phyloP scores from a whole-genome alignment of 2,797 vertebrate genomes.

The Melanogrammus aeglefinus region DNA sequence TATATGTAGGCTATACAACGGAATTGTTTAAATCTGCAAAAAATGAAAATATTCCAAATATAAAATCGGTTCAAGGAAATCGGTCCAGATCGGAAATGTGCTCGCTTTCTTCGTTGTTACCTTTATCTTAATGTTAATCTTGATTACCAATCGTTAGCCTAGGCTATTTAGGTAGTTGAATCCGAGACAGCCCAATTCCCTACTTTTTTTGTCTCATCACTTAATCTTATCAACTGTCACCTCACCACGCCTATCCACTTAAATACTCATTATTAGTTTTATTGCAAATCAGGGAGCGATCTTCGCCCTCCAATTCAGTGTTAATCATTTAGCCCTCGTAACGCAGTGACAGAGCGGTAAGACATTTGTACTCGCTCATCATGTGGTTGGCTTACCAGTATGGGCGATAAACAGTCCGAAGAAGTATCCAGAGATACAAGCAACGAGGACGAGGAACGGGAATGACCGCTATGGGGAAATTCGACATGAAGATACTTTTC shows the following conservation, averaged over 20 bases:
- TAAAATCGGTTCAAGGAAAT: neutral
- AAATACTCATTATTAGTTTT: neutral
- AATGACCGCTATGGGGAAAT: conserved; percentile 38
- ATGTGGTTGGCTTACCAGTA: conserved; percentile 2
- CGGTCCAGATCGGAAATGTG: neutral
- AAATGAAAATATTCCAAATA: neutral
- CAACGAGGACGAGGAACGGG: conserved; percentile 6
- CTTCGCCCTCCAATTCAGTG: conserved; percentile 58
- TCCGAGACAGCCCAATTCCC: neutral
- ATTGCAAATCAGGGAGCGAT: conserved; percentile 31
- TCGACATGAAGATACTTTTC: conserved; percentile 52
- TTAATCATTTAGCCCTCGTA: conserved; percentile 72
- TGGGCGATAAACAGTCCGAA: conserved; percentile 24
- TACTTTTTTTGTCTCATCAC: neutral
- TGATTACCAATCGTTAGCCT: neutral
- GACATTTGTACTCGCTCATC: neutral
- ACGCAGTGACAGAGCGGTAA: neutral
- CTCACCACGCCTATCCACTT: neutral
- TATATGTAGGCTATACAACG: too few species aligned
- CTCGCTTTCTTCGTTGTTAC: neutral
- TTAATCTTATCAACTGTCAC: neutral
- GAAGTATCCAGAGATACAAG: conserved; percentile 3
- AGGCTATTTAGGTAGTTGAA: neutral
- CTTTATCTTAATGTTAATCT: neutral
- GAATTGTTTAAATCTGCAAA: too few species aligned